phyloP scores from a whole-genome alignment of 1,140 invertebrate species.

The Tribolium castaneum region DNA sequence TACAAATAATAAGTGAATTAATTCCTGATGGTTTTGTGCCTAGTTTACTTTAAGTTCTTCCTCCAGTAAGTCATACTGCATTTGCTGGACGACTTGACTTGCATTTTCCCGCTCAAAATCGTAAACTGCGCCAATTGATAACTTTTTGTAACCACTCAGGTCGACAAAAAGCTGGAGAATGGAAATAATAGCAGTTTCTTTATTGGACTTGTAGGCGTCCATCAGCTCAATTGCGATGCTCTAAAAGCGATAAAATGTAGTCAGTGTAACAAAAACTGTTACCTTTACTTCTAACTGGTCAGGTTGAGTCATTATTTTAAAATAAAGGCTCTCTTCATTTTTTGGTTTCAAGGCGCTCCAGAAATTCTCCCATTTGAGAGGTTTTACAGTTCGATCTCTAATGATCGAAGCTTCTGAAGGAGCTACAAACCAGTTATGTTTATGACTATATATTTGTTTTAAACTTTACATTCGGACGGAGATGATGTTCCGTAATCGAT shows the following conservation, averaged over 20 bases:
- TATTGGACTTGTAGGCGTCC: constrained; percentile 2
- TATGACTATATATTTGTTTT: too few species aligned
- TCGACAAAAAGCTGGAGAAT: constrained; percentile 40
- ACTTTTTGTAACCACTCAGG: constrained; percentile 32
- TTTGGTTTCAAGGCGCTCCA: not conserved
- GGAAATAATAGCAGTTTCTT: not conserved
- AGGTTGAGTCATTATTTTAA: not conserved
- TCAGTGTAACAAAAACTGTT: not conserved
- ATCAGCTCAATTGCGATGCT: constrained; percentile 17
- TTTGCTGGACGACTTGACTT: not conserved
- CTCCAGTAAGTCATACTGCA: constrained; percentile 21
- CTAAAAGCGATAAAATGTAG: constrained; percentile 21
- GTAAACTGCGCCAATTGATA: constrained; percentile 15
- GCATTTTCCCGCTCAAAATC: constrained; percentile 10
- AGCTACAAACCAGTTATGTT: too few species aligned
- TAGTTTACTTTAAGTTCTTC: constrained; percentile 19
- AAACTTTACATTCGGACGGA: too few species aligned
- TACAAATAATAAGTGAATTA: constrained; percentile 6
- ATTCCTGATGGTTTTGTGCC: not conserved
- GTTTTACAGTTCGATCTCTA: not conserved
- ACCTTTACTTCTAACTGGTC: not conserved
- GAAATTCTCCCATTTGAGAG: not conserved
- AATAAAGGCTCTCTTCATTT: not conserved
- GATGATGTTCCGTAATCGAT: too few species aligned
- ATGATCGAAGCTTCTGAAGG: too few species aligned